Conservation (phyloP, 2,888 invertebrate species). For the Megalurothrips usitatus region DNA sequence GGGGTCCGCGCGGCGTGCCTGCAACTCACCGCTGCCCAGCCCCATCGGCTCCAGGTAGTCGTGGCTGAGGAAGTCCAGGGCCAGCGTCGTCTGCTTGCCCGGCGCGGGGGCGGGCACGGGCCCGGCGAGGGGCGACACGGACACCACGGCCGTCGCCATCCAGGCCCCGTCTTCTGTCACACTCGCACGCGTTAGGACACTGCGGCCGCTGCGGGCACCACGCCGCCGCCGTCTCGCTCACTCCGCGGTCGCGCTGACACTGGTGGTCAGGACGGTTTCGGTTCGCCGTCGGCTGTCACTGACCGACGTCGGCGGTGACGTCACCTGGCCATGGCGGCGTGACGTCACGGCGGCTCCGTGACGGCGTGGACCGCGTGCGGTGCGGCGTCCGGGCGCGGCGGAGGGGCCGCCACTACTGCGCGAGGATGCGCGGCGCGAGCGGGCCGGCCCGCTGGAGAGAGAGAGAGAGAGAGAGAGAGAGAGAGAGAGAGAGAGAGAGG, state of each 20-base stretch:
- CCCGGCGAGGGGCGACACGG: neutral
- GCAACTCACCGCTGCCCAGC: slow-evolving; percentile 3
- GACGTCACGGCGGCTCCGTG: neutral
- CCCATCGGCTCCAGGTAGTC: slow-evolving; percentile 8
- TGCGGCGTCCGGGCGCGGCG: neutral
- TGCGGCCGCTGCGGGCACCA: too few species aligned
- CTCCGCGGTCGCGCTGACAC: too few species aligned
- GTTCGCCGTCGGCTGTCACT: too few species aligned
- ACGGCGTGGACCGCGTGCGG: too few species aligned
- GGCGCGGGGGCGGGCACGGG: neutral
- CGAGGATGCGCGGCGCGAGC: neutral
- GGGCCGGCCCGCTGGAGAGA: neutral
- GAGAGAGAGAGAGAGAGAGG: too few species aligned
- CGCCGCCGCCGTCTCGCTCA: too few species aligned
- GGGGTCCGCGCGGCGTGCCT: neutral
- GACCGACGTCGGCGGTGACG: neutral
- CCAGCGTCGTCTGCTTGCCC: neutral
- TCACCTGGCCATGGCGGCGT: neutral
- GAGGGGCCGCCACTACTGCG: neutral
- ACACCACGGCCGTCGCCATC: neutral
- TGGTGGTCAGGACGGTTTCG: too few species aligned
- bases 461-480: too few species aligned
- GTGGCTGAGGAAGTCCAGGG: neutral
- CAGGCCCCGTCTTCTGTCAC: neutral
- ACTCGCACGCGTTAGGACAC: too few species aligned